Evolutionary conservation across 2,113 vertebrate species (phyloP), one percentile per base, ranked within the genome.

Genomic region (Callaeas wilsoni): DNA sequence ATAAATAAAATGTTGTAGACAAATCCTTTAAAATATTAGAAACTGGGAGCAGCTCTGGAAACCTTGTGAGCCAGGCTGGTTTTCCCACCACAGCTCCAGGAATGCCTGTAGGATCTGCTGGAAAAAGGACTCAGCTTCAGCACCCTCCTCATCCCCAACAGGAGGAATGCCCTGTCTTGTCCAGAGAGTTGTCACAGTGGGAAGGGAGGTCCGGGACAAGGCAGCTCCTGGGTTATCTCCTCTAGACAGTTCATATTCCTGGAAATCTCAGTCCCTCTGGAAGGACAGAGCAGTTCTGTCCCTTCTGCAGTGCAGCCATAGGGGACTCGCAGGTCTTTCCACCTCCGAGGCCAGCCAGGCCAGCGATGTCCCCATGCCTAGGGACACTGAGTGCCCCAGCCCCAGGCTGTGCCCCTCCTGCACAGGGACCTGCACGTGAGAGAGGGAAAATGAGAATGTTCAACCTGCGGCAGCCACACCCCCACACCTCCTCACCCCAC

Each of bases 111-210:
- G 79, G 44, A 83, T 33, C 56, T 93, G 49, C 42, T 71, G 75
- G 65, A 65, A 12, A 14, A 7, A 49, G 39, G 10, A 7, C 30
- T 23, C 47, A 11, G 60, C 7, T 16, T 85, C 81, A 62, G 62
- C 37, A 52, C 5, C 22, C 4, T 41, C 35, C 20, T n/a, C 2
- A 1, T 47, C 50, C 57, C 7, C 0, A 0, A 35, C 33, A 50
- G 67, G 27, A 84, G 44, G 21, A 47, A 57, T 33, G 32, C 59
- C 55, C 63, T 0, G 0, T 32, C 32, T 29, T 32, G 20, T 22
- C 33, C 1, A 0, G 44, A 6, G 4, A 22, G 35, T 1, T 41
- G 17, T 50, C 42, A 15, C 0, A 0, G 44, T 9, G 23, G 39
- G 41, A 73, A 64, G 15, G 0, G 4, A 60, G 49, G 8, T 6